Evolutionary conservation across 2,888 invertebrate species (phyloP), one percentile per base, ranked within the genome.

Genomic region (Listrodromus nycthemerus): DNA sequence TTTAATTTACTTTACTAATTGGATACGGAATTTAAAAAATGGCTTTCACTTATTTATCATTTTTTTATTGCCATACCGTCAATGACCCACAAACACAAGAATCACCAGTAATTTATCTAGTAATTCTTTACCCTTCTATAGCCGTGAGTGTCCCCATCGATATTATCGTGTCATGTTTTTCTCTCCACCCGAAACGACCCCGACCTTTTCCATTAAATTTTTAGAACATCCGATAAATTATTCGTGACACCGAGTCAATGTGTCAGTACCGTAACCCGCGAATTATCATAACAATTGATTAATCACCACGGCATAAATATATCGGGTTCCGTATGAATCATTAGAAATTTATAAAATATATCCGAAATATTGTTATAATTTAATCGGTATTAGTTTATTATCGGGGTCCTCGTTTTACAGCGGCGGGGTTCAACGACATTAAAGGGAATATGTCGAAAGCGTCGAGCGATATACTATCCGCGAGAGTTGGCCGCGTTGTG

Each of bases 231-330:
- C 55, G 55, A 55, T 55, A 24, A 55, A 55, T 21, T 27, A 27
- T 61, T 27, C 16, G n/a, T 61, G 61, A 61, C 27, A 30, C 5
- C 4, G 16, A 61, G 19, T 19, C 50, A 5, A 19, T 16, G 41
- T 16, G 19, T 19, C 27, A 27, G 61, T 16, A 30, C 13, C 16
- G 2, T 16, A 7, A 30, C 27, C 27, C 27, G n/a, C 16, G 61
- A 61, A 61, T 61, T 27, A 61, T 61, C 30, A n/a, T 30, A 74
- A 48, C 24, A 74, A 74, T 58, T 55, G 61, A 67, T 67, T 77
- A 67, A 77, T 77, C 58, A 21, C 37, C 67, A 45, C 19, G 16
- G 4, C 21, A 19, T 76, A 30, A 41, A 69, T 45, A n/a, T 24
- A 50, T 41, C 19, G n/a, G 10, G n/a, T 30, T 61, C 5, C 5